phyloP scores from a whole-genome alignment of 2,113 vertebrate species.

The Eudorcas thomsonii region DNA sequence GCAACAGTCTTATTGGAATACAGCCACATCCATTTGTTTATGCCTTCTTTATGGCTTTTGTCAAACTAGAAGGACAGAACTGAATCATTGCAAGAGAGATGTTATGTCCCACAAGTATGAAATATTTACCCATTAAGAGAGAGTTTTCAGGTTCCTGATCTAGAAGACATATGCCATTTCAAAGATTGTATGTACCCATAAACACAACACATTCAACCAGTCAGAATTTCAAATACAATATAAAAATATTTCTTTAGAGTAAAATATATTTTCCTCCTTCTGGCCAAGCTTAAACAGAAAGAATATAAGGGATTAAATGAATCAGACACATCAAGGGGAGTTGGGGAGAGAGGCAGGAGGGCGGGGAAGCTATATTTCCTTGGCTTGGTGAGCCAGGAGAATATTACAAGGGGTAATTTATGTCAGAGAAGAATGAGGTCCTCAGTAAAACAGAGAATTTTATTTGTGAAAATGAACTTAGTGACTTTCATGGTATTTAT shows the following conservation, averaged over 20 bases:
- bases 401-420: neutral
- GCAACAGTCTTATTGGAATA: neutral
- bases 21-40: neutral
- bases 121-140: neutral
- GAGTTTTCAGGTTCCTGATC: neutral
- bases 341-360: neutral
- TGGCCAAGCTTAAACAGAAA: neutral
- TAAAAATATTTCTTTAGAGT: neutral
- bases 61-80: neutral
- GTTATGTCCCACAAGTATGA: neutral
- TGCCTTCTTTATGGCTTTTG: neutral
- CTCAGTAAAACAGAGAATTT: neutral
- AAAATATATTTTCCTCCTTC: neutral
- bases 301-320: neutral
- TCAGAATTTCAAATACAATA: neutral
- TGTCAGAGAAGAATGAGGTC: neutral
- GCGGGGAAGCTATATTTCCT: neutral
- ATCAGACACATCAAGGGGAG: neutral
- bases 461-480: slow-evolving; percentile 8
- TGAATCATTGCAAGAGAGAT: neutral
- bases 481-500: neutral
- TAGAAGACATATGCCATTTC: neutral
- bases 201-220: neutral
- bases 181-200: neutral
- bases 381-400: neutral